Evolutionary conservation across 2,113 vertebrate genomes (phyloP).

Genomic region (human): DNA sequence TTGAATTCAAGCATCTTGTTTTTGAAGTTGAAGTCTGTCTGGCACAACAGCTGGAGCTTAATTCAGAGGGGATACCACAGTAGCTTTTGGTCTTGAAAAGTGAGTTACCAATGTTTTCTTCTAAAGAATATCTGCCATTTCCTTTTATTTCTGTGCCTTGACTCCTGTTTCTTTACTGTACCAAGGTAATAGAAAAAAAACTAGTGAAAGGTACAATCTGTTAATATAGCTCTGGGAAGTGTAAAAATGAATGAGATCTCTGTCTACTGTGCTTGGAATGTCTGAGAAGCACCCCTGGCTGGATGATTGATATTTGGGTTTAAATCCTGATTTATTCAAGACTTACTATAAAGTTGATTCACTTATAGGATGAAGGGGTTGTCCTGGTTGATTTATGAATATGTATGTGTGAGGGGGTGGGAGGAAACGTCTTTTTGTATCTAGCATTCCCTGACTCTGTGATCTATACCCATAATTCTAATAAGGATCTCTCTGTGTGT

Average conservation of each 20-base stretch:
- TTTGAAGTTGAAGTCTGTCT: slow-evolving; percentile 44
- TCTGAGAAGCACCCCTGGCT: background rate
- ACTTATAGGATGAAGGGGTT: background rate
- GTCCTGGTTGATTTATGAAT: background rate
- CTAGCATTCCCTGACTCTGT: background rate
- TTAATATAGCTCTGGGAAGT: background rate
- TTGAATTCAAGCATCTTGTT: slow-evolving; percentile 49
- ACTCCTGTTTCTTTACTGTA: background rate
- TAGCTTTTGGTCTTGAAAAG: slow-evolving; percentile 5
- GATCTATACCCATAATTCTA: background rate
- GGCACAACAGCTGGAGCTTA: slow-evolving; percentile 32
- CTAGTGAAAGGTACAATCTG: background rate
- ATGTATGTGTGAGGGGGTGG: too few relatives aligned
- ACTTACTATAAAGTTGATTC: background rate
- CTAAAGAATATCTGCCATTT: background rate
- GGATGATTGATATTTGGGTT: background rate
- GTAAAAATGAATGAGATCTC: background rate
- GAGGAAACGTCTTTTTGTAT: background rate
- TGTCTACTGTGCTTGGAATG: background rate
- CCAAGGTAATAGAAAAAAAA: background rate
- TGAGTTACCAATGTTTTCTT: slow-evolving; percentile 19
- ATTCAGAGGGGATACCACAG: slow-evolving; percentile 18
- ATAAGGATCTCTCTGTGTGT: background rate
- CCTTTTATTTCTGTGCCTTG: background rate
- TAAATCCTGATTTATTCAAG: background rate